Base-by-base conservation (phyloP, 2,113 vertebrate species). In the Atractosteus spatula region DNA sequence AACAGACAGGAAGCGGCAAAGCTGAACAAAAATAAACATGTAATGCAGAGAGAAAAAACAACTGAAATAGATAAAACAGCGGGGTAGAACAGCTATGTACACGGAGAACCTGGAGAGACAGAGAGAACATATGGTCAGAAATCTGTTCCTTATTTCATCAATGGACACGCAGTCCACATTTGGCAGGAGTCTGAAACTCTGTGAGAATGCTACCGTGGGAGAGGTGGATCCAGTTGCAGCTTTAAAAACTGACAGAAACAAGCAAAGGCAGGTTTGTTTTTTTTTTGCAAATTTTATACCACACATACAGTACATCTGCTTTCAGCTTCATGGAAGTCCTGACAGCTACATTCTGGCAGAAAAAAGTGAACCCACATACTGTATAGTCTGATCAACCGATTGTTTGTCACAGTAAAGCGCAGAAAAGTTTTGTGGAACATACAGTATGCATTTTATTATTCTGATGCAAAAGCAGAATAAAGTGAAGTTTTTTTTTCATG, bases 111-210 rank as follows among this genome's bases (percentile, higher is more conserved):
- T 68, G 72, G 77, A 66, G 69, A 75, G 73, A 77, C 71, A 71
- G 62, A 57, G 43, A 41, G 42, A 66, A 65, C 80, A 81, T 81
- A 81, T 81, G 80, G 75, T 71, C 59, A 74, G 71, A 81, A 81
- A 79, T 78, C 80, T 81, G 80, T 77, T 81, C 75, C 65, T 76
- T 13, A 7, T 76, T 74, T 72, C 70, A 74, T 81, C 72, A 78
- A 61, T 72, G 71, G 69, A 61, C 74, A 67, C 62, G 57, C 77
- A 66, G 68, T 59, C 68, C 78, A 57, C 44, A 12, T 68, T 72
- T 72, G 55, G 72, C 74, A 71, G 55, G 67, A 41, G 51, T 43
- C 16, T 56, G 66, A n/a, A 62, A 75, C n/a, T 8, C 61, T 63
- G 43, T 4, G 69, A 71, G 74, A 68, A 14, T 65, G 17, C 61